Conservation (phyloP, 2,113 vertebrate genomes). For the Etia nguti region DNA sequence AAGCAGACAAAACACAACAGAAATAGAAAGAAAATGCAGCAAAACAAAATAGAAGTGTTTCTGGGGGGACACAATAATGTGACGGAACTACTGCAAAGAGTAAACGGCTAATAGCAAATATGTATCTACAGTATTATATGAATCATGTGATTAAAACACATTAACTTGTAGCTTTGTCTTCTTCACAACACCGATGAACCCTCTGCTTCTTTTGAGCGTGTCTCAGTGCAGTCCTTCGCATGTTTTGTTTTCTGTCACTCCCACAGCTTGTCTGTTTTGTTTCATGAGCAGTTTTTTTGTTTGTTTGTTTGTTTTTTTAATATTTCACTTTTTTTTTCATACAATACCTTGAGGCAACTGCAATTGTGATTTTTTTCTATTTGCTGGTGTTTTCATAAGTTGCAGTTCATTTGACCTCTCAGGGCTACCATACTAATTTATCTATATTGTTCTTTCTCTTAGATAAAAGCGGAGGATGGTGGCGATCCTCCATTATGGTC, state of each 20-base stretch:
- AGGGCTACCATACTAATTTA: neutral
- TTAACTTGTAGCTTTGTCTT: neutral
- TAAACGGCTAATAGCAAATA: neutral
- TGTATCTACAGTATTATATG: neutral
- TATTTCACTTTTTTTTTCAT: neutral
- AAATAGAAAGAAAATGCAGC: neutral
- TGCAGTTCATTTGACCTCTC: neutral
- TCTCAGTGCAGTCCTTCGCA: neutral
- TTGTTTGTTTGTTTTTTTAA: neutral
- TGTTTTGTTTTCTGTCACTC: neutral
- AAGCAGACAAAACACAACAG: neutral
- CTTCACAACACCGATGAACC: neutral
- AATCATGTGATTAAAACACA: neutral
- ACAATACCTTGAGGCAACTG: neutral
- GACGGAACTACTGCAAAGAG: neutral
- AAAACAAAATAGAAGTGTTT: neutral
- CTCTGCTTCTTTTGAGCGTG: neutral
- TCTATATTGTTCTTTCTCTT: neutral
- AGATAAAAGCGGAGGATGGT: conserved; percentile 94
- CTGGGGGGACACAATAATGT: neutral
- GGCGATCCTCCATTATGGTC: conserved; percentile 88
- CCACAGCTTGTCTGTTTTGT: neutral
- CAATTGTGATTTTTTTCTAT: neutral
- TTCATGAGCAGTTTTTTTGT: neutral
- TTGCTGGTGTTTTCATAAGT: neutral